Percentiles rank a stretch among this genome's conserved stretches.
These are phyloP conservation scores for Pseudococcus jackbeardsleyi DNA, from an alignment of 2,888 invertebrate species.

Conservation along the genomic window DNA sequence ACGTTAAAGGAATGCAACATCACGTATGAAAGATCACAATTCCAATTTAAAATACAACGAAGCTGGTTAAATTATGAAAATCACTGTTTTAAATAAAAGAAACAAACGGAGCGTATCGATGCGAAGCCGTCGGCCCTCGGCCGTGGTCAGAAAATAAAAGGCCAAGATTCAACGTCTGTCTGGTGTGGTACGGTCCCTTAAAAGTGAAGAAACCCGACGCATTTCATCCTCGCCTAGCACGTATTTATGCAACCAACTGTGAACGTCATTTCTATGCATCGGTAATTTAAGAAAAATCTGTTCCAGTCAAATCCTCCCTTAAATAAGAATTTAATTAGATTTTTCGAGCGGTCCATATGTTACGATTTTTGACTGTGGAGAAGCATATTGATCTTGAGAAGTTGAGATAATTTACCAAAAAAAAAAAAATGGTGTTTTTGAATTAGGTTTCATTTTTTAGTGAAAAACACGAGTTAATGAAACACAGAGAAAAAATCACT, in stretches of 20 bases:
- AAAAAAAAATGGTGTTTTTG: background rate
- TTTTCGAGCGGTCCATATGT: background rate
- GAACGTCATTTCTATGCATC: conserved; percentile 27
- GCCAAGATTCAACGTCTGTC: conserved; percentile 15
- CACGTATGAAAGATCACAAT: conserved; percentile 37
- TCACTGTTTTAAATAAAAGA: conserved; percentile 50
- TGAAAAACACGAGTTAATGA: background rate
- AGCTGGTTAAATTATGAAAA: conserved; percentile 53
- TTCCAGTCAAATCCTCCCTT: conserved; percentile 52
- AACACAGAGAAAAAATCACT: background rate
- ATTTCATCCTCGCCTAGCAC: conserved; percentile 3
- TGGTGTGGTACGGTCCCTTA: conserved; percentile 6
- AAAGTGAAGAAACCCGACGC: conserved; percentile 16
- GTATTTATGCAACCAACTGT: conserved; percentile 20
- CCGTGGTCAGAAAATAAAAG: conserved; percentile 35
- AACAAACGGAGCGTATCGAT: conserved; percentile 50
- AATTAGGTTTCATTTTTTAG: background rate
- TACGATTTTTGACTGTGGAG: background rate
- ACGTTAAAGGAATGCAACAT: conserved; percentile 35
- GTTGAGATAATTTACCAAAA: background rate
- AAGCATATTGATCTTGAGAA: background rate
- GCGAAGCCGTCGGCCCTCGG: conserved; percentile 39
- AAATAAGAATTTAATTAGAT: conserved; percentile 44
- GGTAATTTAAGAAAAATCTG: conserved; percentile 49
- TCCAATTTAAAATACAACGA: conserved; percentile 49